These are phyloP conservation scores for Endomychus coccineus DNA, from an alignment of 2,888 invertebrate genomes.

Conservation along the genomic window DNA sequence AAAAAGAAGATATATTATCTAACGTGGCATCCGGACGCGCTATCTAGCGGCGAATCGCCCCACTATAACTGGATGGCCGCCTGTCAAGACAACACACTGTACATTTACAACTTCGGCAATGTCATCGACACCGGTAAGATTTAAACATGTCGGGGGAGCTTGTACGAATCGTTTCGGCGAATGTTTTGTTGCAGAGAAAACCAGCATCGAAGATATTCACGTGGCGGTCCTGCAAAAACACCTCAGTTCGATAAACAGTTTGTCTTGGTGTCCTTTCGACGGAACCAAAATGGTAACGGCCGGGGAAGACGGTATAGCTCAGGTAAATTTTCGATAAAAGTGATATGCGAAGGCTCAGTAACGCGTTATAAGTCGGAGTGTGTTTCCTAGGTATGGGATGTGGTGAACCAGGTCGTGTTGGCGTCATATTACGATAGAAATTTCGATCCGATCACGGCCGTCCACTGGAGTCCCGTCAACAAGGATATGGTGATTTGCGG, in stretches of 20 bases:
- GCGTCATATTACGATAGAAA: constrained; percentile 54
- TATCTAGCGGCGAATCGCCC: background rate
- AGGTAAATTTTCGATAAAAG: constrained; percentile 52
- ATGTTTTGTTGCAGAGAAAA: constrained; percentile 7
- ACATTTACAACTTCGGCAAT: constrained; percentile 44
- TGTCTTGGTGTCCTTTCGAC: constrained; percentile 36
- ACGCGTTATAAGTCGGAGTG: background rate
- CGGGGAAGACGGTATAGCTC: constrained; percentile 60
- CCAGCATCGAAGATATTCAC: constrained; percentile 21
- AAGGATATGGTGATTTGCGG: constrained; percentile 57
- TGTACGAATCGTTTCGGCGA: background rate
- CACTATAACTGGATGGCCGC: constrained; percentile 36
- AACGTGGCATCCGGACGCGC: constrained; percentile 66
- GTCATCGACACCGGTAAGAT: constrained; percentile 8
- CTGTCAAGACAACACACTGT: constrained; percentile 47
- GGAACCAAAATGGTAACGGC: constrained; percentile 52
- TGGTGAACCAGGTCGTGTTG: constrained; percentile 47
- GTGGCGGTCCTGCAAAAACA: constrained; percentile 43
- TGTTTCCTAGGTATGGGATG: constrained; percentile 56
- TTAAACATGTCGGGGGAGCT: background rate
- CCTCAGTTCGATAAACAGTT: constrained; percentile 44
- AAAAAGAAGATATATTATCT: constrained; percentile 59
- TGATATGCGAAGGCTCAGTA: constrained; percentile 2
- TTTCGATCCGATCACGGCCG: constrained; percentile 49
- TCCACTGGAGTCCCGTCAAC: constrained; percentile 59